These are phyloP conservation scores for Orthosia cruda DNA, from an alignment of 2,888 invertebrate genomes.

Conservation along the genomic window DNA sequence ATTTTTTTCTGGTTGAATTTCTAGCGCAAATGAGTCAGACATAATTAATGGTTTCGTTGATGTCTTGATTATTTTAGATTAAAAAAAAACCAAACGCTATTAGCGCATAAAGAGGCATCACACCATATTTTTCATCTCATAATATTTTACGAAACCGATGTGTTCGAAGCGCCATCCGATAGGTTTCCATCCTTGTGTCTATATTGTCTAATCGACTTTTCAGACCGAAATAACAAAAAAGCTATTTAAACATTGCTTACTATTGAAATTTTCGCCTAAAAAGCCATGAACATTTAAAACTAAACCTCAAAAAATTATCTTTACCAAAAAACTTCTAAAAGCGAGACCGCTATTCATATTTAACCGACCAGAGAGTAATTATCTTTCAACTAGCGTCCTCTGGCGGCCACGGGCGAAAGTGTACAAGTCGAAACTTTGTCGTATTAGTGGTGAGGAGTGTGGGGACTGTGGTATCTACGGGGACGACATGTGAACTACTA, in stretches of 20 bases:
- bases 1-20: slow-evolving; percentile 27
- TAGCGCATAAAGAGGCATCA: too few relatives aligned
- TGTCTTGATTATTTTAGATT: not conserved
- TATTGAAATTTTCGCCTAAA: not conserved
- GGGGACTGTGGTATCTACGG: slow-evolving; percentile 15
- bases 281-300: slow-evolving; percentile 5
- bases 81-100: too few relatives aligned
- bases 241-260: not conserved
- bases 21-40: not conserved
- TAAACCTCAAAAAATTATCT: slow-evolving; percentile 17
- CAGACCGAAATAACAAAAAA: not conserved
- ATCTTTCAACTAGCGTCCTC: slow-evolving; percentile 49
- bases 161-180: too few relatives aligned
- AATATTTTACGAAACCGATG: too few relatives aligned
- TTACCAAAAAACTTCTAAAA: slow-evolving; percentile 38
- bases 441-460: slow-evolving; percentile 42
- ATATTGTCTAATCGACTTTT: not conserved
- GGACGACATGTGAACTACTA: not conserved
- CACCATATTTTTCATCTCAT: too few relatives aligned
- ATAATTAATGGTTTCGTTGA: slow-evolving; percentile 21
- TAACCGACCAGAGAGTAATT: slow-evolving; percentile 62
- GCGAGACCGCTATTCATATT: slow-evolving; percentile 57
- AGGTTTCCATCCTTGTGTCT: too few relatives aligned
- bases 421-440: slow-evolving; percentile 59
- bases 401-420: slow-evolving; percentile 42